Base-by-base conservation (phyloP, 2,888 invertebrate genomes). In the Tenodera sinensis region DNA sequence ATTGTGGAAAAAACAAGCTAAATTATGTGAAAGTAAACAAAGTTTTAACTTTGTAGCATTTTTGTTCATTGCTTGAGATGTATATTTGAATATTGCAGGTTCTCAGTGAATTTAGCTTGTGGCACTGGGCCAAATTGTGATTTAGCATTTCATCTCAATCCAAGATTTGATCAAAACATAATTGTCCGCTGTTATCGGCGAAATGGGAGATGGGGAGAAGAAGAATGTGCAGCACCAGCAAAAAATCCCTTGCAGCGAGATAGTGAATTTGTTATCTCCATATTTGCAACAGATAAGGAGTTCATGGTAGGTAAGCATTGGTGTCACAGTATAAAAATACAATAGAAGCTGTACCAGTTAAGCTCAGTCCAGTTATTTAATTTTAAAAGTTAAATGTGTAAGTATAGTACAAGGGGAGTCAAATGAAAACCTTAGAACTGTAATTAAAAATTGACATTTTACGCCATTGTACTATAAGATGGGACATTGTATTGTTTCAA, bases 111-210 rank as follows among this genome's bases (percentile, higher is more conserved):
- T 92, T 94, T 96, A 91, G 93, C 94, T 81, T 94, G 94, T 91
- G 94, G 94, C 7, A 91, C 91, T 25, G 90, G 91, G 4, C 89
- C 90, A 81, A 93, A 93, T 28, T 90, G 93, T 9, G 96, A 96
- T 91, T 94, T 97, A 27, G 97, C 96, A 0, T 94, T 97, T 81
- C 98, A 98, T 93, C 95, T 98, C 92, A 97, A 97, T 93, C 97
- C 97, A 12, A 96, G 98, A 27, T 93, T 97, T 91, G 96, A 96
- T 89, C 96, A 97, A 92, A 95, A 95, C 90, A 97, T 96, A 92
- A 96, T 97, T 83, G 97, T 97, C 0, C 94, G 97, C 91, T 98
- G 97, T 93, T 95, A 95, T 3, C 95, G 95, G 89, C 92, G 95
- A 25, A 95, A 95, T 91, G 95, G 95, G 88, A 93, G 94, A 87